Percentiles rank a stretch among this genome's conserved stretches.
Evolutionary conservation across 2,888 invertebrate genomes (phyloP).

Genomic region (Drosophila pseudotakahashii): DNA sequence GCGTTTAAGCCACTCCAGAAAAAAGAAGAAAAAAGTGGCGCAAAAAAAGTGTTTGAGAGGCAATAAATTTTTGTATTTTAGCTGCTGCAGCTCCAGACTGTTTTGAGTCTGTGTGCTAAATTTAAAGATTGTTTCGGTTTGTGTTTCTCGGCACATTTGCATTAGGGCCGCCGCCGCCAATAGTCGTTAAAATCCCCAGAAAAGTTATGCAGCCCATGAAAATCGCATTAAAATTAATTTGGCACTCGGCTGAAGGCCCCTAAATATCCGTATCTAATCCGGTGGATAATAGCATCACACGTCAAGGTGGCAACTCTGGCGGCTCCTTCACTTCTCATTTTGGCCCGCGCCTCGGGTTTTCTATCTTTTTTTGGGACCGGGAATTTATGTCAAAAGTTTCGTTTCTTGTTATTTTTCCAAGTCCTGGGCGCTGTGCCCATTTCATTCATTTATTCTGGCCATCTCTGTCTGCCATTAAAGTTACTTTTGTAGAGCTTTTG

Average conservation of each 20-base stretch:
- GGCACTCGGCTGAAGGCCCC: constrained; percentile 67
- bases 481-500: constrained; percentile 51
- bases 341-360: constrained; percentile 10
- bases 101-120: constrained; percentile 59
- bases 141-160: constrained; percentile 54
- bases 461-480: constrained; percentile 49
- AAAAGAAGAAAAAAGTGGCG: constrained; percentile 14
- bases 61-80: constrained; percentile 73
- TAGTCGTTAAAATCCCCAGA: constrained; percentile 73
- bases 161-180: constrained; percentile 64
- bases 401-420: constrained; percentile 38
- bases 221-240: constrained; percentile 79
- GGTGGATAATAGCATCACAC: constrained; percentile 24
- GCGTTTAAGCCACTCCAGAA: constrained; percentile 72
- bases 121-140: constrained; percentile 73
- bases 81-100: constrained; percentile 13
- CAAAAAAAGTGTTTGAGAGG: constrained; percentile 23
- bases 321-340: constrained; percentile 72
- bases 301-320: constrained; percentile 70
- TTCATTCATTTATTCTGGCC: constrained; percentile 41
- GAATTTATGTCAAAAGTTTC: constrained; percentile 79
- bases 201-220: constrained; percentile 75
- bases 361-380: constrained; percentile 38
- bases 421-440: constrained; percentile 45
- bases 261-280: constrained; percentile 37